Evolutionary conservation across 2,888 invertebrate species (phyloP).

Genomic region (Drosophila ustulata): DNA sequence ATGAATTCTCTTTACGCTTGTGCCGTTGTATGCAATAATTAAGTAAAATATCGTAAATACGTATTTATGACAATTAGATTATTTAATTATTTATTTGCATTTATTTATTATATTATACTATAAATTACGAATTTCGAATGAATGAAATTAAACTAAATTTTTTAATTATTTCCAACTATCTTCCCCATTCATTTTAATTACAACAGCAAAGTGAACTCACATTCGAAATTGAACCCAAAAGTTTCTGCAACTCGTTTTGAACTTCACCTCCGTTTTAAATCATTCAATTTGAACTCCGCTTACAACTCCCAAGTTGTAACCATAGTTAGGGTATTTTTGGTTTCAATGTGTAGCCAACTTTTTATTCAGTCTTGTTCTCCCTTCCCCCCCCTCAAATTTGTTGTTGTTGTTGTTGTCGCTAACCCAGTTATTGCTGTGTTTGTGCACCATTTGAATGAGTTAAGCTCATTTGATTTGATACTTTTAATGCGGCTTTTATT

Average conservation of each 20-base stretch:
- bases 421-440: constrained; percentile 50
- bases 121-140: too few species aligned
- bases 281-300: not conserved
- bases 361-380: constrained; percentile 12
- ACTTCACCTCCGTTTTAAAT: not conserved
- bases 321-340: constrained; percentile 19
- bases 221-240: not conserved
- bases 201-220: not conserved
- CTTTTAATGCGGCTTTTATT: constrained; percentile 60
- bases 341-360: constrained; percentile 12
- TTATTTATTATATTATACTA: too few species aligned
- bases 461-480: constrained; percentile 65
- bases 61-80: too few species aligned
- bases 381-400: not conserved
- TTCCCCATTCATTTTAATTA: too few species aligned
- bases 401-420: constrained; percentile 20
- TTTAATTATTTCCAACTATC: too few species aligned
- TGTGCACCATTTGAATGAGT: constrained; percentile 61
- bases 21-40: too few species aligned
- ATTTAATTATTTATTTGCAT: too few species aligned
- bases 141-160: too few species aligned
- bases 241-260: not conserved
- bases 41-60: too few species aligned
- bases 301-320: not conserved
- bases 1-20: too few species aligned